Conservation (phyloP, 2,888 invertebrate genomes). For the Siphonodentalium dalli region DNA sequence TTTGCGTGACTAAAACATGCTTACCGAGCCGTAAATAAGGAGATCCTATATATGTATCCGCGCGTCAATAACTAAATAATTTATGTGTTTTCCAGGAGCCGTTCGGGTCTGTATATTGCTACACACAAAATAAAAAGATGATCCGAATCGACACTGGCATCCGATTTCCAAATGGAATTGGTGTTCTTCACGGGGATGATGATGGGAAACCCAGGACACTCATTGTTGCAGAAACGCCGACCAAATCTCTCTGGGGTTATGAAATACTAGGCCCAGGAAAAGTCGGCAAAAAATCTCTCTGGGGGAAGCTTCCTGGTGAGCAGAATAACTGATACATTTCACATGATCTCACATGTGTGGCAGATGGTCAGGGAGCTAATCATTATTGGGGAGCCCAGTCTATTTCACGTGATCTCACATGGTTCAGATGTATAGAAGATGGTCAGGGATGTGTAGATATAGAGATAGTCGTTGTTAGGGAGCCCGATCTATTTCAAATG, state of each 20-base stretch:
- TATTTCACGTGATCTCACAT: too few relatives aligned
- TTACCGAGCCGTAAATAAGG: too few relatives aligned
- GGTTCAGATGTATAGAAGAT: too few relatives aligned
- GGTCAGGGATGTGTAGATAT: too few relatives aligned
- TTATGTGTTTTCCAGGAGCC: conserved; percentile 37
- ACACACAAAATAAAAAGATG: conserved; percentile 38
- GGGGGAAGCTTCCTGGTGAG: conserved; percentile 54
- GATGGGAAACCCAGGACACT: conserved; percentile 43
- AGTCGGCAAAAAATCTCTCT: conserved; percentile 39
- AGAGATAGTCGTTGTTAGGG: too few relatives aligned
- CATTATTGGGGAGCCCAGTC: too few relatives aligned
- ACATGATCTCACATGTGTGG: too few relatives aligned
- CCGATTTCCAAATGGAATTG: conserved; percentile 56
- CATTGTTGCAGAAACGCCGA: conserved; percentile 58
- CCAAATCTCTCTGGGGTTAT: conserved; percentile 53
- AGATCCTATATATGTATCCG: too few relatives aligned
- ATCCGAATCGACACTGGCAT: conserved; percentile 47
- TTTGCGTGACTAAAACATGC: too few relatives aligned
- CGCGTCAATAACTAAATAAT: not conserved
- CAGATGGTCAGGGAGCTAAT: too few relatives aligned
- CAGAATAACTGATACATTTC: not conserved
- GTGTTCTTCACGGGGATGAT: conserved; percentile 41
- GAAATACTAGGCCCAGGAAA: conserved; percentile 49
- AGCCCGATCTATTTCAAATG: too few relatives aligned
- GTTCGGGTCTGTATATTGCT: conserved; percentile 60